These are phyloP conservation scores for Polia nebulosa DNA, from an alignment of 2,888 invertebrate genomes.

Conservation along the genomic window DNA sequence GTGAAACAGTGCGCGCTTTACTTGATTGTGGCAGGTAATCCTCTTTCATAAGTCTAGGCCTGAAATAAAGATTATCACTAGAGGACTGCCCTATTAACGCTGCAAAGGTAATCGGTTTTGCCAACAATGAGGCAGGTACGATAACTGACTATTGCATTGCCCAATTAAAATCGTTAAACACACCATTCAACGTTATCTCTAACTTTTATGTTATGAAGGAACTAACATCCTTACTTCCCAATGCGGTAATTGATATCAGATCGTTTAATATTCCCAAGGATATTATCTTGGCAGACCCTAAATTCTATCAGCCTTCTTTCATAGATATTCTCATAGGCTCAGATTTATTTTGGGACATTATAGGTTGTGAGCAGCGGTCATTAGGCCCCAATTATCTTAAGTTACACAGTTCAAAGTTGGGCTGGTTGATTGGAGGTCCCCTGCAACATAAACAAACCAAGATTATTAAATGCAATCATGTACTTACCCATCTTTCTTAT, in stretches of 20 bases:
- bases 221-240: background rate
- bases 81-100: slow-evolving; percentile 4
- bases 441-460: background rate
- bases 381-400: background rate
- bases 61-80: slow-evolving; percentile 7
- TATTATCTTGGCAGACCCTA: background rate
- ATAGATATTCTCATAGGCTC: slow-evolving; percentile 2
- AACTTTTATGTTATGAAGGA: background rate
- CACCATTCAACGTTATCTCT: background rate
- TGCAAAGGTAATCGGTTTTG: slow-evolving; percentile 5
- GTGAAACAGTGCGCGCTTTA: background rate
- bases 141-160: slow-evolving; percentile 12
- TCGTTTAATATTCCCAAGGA: background rate
- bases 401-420: background rate
- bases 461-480: background rate
- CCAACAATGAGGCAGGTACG: slow-evolving; percentile 11
- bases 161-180: background rate
- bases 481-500: background rate
- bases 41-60: slow-evolving; percentile 3
- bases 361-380: slow-evolving; percentile 4
- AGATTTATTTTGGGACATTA: slow-evolving; percentile 2
- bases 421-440: background rate
- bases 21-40: slow-evolving; percentile 4
- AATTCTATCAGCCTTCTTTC: slow-evolving; percentile 1
- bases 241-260: background rate